A percentile compares a stretch with the other conserved stretches of the same genome.
Conservation (phyloP, 2,888 invertebrate genomes). For the Watsonalla cultraria region DNA sequence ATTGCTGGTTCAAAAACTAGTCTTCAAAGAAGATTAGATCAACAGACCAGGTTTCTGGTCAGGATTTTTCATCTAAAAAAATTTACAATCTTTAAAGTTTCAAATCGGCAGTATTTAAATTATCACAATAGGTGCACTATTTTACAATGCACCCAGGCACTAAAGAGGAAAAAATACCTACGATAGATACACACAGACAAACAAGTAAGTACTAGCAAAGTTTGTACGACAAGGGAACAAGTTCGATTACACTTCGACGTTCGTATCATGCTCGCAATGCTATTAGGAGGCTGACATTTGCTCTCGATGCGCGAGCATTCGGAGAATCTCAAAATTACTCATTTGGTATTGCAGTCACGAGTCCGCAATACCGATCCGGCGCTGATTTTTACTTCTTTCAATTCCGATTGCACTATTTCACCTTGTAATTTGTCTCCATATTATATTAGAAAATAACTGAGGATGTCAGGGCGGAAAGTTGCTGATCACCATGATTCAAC, state of each 20-base stretch:
- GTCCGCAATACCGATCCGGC: conserved; percentile 52
- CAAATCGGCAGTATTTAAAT: no score
- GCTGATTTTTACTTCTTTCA: conserved; percentile 77
- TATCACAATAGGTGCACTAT: no score
- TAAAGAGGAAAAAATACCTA: no score
- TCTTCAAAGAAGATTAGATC: no score
- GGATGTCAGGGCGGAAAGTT: conserved; percentile 6
- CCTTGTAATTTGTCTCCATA: conserved; percentile 67
- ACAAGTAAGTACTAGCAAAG: conserved; percentile 23
- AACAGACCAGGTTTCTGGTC: no score
- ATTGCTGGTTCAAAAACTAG: no score
- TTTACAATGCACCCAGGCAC: no score
- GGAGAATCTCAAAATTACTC: conserved; percentile 75
- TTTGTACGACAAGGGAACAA: conserved; percentile 50
- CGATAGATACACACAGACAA: no score
- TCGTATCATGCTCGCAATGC: conserved; percentile 64
- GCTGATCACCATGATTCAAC: conserved; percentile 12
- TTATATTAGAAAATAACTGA: conserved; percentile 27
- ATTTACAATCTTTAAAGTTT: no score
- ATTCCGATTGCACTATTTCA: conserved; percentile 72
- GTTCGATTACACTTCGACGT: conserved; percentile 55
- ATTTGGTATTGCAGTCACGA: conserved; percentile 73
- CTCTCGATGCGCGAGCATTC: conserved; percentile 59
- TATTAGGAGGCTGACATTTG: conserved; percentile 71
- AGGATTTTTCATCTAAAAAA: no score